A percentile compares a stretch with the other conserved stretches of the same genome.
Evolutionary conservation across 2,888 invertebrate genomes (phyloP).

Genomic region (Pollenia griseotomentosa): DNA sequence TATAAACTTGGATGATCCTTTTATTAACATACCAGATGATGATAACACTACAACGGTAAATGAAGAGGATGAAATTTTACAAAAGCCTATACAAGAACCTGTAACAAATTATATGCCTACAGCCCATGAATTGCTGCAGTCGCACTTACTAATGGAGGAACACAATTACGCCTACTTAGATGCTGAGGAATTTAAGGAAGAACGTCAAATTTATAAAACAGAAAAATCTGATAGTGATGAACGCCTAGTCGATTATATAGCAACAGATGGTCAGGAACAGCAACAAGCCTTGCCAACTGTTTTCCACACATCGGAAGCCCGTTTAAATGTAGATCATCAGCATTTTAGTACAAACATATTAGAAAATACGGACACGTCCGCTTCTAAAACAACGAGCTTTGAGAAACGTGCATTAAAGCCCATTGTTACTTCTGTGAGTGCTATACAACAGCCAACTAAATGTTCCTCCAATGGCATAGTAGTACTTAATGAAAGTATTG

Average conservation of each 20-base stretch:
- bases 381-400: conserved; percentile 3
- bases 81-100: conserved; percentile 34
- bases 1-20: conserved; percentile 83
- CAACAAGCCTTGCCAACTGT: neutral
- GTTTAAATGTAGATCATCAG: neutral
- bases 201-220: conserved; percentile 81
- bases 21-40: conserved; percentile 83
- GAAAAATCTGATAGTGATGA: conserved; percentile 80
- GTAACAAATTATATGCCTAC: conserved; percentile 61
- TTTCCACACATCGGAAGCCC: neutral
- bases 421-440: conserved; percentile 81
- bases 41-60: conserved; percentile 76
- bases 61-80: conserved; percentile 55
- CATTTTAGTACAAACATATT: neutral
- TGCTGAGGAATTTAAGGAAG: conserved; percentile 80
- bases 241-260: conserved; percentile 46
- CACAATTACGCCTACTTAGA: conserved; percentile 81
- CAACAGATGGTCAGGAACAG: conserved; percentile 31
- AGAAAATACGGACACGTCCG: conserved; percentile 35
- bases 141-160: conserved; percentile 80
- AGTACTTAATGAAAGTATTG: conserved; percentile 83
- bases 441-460: conserved; percentile 75
- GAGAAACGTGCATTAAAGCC: conserved; percentile 78
- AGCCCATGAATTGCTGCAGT: conserved; percentile 78
- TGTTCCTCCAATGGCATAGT: conserved; percentile 81